Evolutionary conservation across 53 echinoderm and acorn worm genomes (phyloP), one percentile per base, ranked within the genome.

Genomic region (Stichopus horrens): DNA sequence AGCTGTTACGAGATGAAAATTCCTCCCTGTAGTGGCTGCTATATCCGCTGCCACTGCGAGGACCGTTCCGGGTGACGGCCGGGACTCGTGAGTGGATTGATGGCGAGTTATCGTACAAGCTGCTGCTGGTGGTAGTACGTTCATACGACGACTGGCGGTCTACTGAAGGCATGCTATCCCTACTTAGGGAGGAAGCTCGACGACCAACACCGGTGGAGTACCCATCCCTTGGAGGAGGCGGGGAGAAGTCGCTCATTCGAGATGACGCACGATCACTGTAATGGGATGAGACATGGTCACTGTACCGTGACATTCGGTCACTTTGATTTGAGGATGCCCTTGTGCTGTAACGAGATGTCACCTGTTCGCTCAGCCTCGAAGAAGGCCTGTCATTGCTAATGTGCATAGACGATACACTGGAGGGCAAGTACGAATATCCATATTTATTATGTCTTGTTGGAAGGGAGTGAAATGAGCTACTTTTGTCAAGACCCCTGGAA

Each of bases 1-100:
- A 67, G 37, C 85, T 67, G 85, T 52, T 52, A 23, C 63, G 37
- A 52, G 85, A 67, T 22, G 83, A 83, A 16, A 58, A 67, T 52
- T 85, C 65, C 7, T 85, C 85, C 51, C 51, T 23, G 67, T 23
- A 16, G 16, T 23, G 18, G 18, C 67, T 85, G 51, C 77, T 76
- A 9, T 13, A 37, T 20, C 85, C 85, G 51, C 65, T 65, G 23
- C 37, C 85, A 10, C 67, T 67, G 5, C 67, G 52, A 37, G 85
- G 2, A 52, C 58, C 20, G 37, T 66, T 37, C 37, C 67, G 5
- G 68, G 13, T 67, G 52, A 13, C 16, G 21, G 52, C 5, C 0
- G 9, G 53, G n/a, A 11, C 85, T 16, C 85, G 85, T 16, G 63
- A 66, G 65, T 85, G 85, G 13, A 85, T 85, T 5, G 85, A 85